A percentile compares a stretch with the other conserved stretches of the same genome.
Conservation (phyloP, 2,113 vertebrate genomes). For the Cebidichthys violaceus region DNA sequence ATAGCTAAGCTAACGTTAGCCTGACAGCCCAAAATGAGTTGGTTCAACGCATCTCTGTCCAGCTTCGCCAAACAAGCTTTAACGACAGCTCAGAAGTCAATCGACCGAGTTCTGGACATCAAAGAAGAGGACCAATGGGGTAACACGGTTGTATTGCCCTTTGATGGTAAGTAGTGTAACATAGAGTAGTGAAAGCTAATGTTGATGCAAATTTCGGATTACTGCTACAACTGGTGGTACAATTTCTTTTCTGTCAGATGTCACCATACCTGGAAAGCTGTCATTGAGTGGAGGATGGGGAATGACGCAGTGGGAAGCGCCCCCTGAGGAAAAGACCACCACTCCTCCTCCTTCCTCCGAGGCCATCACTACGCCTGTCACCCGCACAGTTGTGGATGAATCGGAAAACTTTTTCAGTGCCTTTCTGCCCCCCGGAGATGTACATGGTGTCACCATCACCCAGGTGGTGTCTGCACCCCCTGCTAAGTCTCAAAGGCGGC, state of each 20-base stretch:
- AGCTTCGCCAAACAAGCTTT: slow-evolving; percentile 98
- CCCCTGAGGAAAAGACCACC: slow-evolving; percentile 81
- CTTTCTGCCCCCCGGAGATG: slow-evolving; percentile 89
- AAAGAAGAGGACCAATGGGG: slow-evolving; percentile 94
- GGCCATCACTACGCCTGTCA: slow-evolving; percentile 98
- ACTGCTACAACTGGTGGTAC: not conserved
- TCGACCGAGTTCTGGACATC: slow-evolving; percentile 97
- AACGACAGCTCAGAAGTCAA: slow-evolving; percentile 97
- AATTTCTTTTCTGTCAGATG: slow-evolving; percentile 64
- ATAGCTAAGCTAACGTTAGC: slow-evolving; percentile 27
- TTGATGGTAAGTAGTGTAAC: slow-evolving; percentile 82
- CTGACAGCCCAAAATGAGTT: slow-evolving; percentile 87
- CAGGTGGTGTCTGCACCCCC: slow-evolving; percentile 94
- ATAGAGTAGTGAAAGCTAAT: not conserved
- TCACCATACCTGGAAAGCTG: slow-evolving; percentile 81
- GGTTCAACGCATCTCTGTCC: slow-evolving; percentile 98
- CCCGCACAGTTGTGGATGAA: slow-evolving; percentile 94
- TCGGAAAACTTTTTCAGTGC: slow-evolving; percentile 97
- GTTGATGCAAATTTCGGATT: not conserved
- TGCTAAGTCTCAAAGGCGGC: slow-evolving; percentile 88
- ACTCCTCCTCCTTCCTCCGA: slow-evolving; percentile 83
- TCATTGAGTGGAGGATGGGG: slow-evolving; percentile 93
- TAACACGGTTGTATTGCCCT: slow-evolving; percentile 83
- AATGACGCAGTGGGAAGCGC: slow-evolving; percentile 91
- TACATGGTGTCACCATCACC: slow-evolving; percentile 82